Evolutionary conservation across 2,113 vertebrate species (phyloP), one percentile per base, ranked within the genome.

Genomic region (Silurus meridionalis): DNA sequence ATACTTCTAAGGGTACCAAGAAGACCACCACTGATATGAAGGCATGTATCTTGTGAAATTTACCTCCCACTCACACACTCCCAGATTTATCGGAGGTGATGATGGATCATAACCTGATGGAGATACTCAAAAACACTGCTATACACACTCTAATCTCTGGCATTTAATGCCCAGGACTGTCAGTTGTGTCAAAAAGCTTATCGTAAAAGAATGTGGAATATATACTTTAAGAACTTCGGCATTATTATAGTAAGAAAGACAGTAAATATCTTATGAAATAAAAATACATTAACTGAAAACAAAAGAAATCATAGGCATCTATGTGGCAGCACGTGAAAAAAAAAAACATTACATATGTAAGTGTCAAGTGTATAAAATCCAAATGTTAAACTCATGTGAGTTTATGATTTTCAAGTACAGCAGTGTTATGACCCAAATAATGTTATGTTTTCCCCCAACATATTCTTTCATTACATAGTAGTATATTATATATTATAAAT

Each of bases 111-210:
- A 77, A 82, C 55, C 55, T 82, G 48, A 23, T 61, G 28, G 21
- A 80, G 77, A 80, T 71, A 23, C 74, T 83, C 57, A 50, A 14
- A 21, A n/a, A 48, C 23, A 28, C 17, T 80, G 19, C 81, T 61
- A 83, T 60, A 55, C 23, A 84, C 82, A 61, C 14, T 82, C 57
- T 72, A 48, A 53, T 46, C 80, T 84, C 23, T 82, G 61, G 25
- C 37, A 61, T 64, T 63, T 50, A 83, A 85, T 90, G 87, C 87
- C 86, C 78, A 85, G 86, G 81, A 63, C 91, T 93, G 90, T 89
- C 92, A 91, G 91, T 80, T 87, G 80, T 87, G 88, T 86, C 87
- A 71, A 87, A 90, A 87, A 81, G 72, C 80, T 61, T 72, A 82
- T 64, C 23, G 83, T 75, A 90, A 85, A 87, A 86, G 89, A 87